Evolutionary conservation across 2,888 invertebrate genomes (phyloP).

Genomic region (Diarsia rubi): DNA sequence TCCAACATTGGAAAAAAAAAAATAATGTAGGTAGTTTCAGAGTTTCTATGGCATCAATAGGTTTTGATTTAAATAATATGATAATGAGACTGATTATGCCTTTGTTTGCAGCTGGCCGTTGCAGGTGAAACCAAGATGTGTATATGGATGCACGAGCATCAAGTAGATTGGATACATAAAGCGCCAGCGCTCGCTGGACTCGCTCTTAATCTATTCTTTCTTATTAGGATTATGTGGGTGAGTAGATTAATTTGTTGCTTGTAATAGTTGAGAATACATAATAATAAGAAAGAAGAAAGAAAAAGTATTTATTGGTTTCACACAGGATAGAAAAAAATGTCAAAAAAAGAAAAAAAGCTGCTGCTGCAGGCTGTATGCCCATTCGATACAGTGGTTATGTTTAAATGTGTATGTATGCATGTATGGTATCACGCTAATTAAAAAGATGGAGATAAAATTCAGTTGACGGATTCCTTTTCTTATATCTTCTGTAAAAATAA

Average conservation of each 20-base stretch:
- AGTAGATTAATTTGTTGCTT: slow-evolving; percentile 77
- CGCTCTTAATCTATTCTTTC: slow-evolving; percentile 95
- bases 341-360: too few species aligned
- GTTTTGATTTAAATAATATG: background rate
- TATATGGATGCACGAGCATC: slow-evolving; percentile 95
- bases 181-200: slow-evolving; percentile 96
- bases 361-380: too few species aligned
- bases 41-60: too few species aligned
- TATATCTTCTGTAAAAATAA: too few species aligned
- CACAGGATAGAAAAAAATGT: too few species aligned
- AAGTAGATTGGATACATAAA: slow-evolving; percentile 97
- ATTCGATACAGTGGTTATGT: background rate
- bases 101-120: slow-evolving; percentile 76
- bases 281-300: too few species aligned
- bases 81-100: background rate
- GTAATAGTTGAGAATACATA: background rate
- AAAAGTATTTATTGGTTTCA: too few species aligned
- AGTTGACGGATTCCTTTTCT: background rate
- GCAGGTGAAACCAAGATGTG: slow-evolving; percentile 91
- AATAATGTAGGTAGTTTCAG: too few species aligned
- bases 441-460: background rate
- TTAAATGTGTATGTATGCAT: background rate
- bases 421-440: background rate
- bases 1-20: too few species aligned
- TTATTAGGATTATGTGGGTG: slow-evolving; percentile 97